Evolutionary conservation across 2,888 invertebrate species (phyloP).

Genomic region (Hypercompe scribonia): DNA sequence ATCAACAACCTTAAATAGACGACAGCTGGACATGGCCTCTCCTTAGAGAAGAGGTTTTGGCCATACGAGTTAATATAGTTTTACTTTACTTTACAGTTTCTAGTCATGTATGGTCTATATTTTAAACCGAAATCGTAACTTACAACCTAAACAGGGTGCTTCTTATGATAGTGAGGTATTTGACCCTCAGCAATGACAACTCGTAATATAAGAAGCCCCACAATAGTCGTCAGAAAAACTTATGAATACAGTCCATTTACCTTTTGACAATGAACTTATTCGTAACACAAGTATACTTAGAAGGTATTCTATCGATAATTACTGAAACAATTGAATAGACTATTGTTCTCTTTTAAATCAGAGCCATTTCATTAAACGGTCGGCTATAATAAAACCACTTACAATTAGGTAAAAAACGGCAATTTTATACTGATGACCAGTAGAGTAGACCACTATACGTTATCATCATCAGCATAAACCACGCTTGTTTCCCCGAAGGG

Average conservation of each 20-base stretch:
- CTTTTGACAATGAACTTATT: conserved; percentile 44
- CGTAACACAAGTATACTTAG: conserved; percentile 18
- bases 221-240: conserved; percentile 57
- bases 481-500: no score
- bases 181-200: conserved; percentile 41
- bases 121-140: background rate
- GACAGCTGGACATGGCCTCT: no score
- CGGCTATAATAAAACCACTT: background rate
- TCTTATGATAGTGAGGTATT: conserved; percentile 41
- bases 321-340: conserved; percentile 42
- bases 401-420: background rate
- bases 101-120: no score
- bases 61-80: no score
- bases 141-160: conserved; percentile 9
- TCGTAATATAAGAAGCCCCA: conserved; percentile 46
- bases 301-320: conserved; percentile 43
- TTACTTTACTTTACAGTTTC: no score
- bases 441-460: no score
- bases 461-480: no score
- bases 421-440: background rate
- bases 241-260: conserved; percentile 45
- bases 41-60: no score
- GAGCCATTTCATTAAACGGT: conserved; percentile 13
- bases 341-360: conserved; percentile 41
- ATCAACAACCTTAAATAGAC: no score